Base-by-base conservation (phyloP, 64 coral and sea anemone species). In the Montipora foliosa region DNA sequence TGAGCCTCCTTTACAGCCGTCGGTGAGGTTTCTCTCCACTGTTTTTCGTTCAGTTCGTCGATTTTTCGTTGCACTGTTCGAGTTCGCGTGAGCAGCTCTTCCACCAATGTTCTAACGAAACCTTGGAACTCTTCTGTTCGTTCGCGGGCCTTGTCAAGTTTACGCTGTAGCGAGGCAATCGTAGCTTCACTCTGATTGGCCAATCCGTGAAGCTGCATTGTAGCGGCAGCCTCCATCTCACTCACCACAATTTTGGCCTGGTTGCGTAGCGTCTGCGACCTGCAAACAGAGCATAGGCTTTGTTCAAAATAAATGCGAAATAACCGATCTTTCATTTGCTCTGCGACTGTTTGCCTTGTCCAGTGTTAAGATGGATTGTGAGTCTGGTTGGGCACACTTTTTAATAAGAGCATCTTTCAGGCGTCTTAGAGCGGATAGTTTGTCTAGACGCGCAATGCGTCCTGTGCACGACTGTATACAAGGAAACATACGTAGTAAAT, bases 141-240 rank as follows among this genome's bases (percentile, higher is more conserved):
- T 70, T 83, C 94, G 4, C 73, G 93, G 8, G 97, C 94, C 19
- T 86, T 93, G 49, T 91, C 84, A 0, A 99, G 84, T 67, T 94
- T 95, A 62, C 61, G 83, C 62, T 91, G 82, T 60, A 99, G 83
- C 53, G 92, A 84, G 16, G 67, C 83, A 53, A 99, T 91, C 69
- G 94, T 90, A 10, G 89, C 91, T 79, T 99, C 91, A 44, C 97
- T 99, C 79, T 99, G 91, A 96, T 92, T 99, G 69, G 97, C 94
- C 73, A 99, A 86, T 29, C 95, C 92, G 25, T 99, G 97, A 44
- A 99, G 80, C 45, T 99, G 97, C 79, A 83, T 53, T 12, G 95
- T 99, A 16, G 97, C 97, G 0, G 97, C 97, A n/a, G 71, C 94
- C 49, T 99, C 97, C 95, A 99, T 99, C 74, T 99, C 97, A 67